Evolutionary conservation across 2,797 vertebrate species (phyloP), one percentile per base, ranked within the genome.

Genomic region (Melanotaenia nigrans): DNA sequence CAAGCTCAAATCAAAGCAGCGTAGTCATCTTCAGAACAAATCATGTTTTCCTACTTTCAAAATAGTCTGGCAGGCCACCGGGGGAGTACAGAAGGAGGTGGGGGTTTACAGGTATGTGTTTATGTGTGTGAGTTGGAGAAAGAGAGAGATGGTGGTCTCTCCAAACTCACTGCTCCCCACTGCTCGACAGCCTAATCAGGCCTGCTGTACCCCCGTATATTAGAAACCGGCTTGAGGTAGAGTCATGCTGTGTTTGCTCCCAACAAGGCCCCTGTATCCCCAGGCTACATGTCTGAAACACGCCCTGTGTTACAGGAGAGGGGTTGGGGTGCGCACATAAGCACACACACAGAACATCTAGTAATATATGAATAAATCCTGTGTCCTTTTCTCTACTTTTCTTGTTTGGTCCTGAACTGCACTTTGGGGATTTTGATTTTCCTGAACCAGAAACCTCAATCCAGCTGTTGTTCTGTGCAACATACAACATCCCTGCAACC

Each of bases 121-220:
- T 71, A 61, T 81, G 76, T 72, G 72, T 60, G 28, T 63, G 47
- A 78, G 45, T 57, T 76, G 80, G 81, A 57, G 38, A 71, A 42
- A 57, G 62, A 59, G 72, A 49, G 73, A 68, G 77, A 53, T 56
- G 38, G 69, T 64, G 68, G 56, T 63, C 60, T 61, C 67, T 57
- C 75, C 1, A 75, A 66, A 22, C 68, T 68, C 64, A 68, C 57
- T 75, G 87, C 89, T 86, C 90, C 89, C 89, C 82, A 86, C 89
- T 92, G 92, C 92, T 93, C 89, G 79, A 81, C 87, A 81, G 93
- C 83, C 89, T 93, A 94, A 94, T 94, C 94, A 94, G 91, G 85
- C 82, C 87, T 77, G 88, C 88, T 89, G 86, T 85, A 88, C 68
- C 83, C 80, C 81, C 58, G 57, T 84, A 89, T 89, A 89, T 92